These are phyloP conservation scores for Cebus imitator DNA, from an alignment of 2,113 vertebrate genomes.

Conservation along the genomic window DNA sequence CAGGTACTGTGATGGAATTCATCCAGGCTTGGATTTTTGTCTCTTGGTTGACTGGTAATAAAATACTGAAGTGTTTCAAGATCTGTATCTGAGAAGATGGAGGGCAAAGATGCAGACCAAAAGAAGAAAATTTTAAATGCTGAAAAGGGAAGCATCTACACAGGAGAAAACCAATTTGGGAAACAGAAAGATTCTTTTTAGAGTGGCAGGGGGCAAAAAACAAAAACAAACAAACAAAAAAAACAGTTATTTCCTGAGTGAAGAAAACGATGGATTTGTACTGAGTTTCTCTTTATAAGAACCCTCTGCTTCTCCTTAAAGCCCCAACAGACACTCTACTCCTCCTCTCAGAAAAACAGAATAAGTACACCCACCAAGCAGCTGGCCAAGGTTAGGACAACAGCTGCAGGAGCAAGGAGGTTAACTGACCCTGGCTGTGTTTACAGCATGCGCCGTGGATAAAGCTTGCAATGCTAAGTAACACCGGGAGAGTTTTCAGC, in stretches of 20 bases:
- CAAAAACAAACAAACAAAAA: neutral
- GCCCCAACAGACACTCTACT: neutral
- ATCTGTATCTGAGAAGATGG: neutral
- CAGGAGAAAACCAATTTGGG: neutral
- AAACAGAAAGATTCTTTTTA: slow-evolving; percentile 15
- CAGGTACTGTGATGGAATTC: neutral
- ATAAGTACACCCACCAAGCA: neutral
- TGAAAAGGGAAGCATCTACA: neutral
- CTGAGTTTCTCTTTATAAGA: neutral
- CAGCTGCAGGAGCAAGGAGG: neutral
- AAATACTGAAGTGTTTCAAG: neutral
- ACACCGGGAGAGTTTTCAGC: neutral
- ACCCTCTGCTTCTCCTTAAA: neutral
- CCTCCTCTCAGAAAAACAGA: neutral
- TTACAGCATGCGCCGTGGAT: neutral
- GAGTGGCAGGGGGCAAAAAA: neutral
- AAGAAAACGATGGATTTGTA: neutral
- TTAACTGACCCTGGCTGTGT: fast-evolving
- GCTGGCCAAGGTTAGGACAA: neutral
- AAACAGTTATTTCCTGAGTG: slow-evolving; percentile 6
- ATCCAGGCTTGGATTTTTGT: neutral
- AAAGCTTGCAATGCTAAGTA: neutral
- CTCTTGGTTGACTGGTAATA: neutral
- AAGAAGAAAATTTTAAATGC: neutral
- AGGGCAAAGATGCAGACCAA: neutral